Base-by-base conservation (phyloP, 2,888 invertebrate genomes). In the Ophion ventricosus region DNA sequence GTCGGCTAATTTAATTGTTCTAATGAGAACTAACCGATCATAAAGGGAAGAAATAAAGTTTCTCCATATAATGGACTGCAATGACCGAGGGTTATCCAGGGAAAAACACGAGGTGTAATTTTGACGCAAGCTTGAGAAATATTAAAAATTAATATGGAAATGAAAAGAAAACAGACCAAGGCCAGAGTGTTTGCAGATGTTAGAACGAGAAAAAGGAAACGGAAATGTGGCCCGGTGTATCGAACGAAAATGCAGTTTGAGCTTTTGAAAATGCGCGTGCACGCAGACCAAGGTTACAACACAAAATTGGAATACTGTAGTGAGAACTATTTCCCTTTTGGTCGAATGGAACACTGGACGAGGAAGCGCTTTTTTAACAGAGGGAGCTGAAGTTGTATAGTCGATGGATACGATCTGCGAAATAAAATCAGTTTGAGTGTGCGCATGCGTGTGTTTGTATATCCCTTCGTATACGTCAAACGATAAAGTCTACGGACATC, bases 11-110 rank as follows among this genome's bases (percentile, higher is more conserved):
- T 76, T 72, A 72, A 83, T 80, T 70, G 11, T 25, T 11, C 40
- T 72, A 72, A 80, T 76, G 75, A 70, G 70, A 79, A 80, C 25
- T 61, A 76, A 75, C 66, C n/a, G 49, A 70, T 75, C 63, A 23
- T 20, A 29, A 25, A 74, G 25, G 49, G 56, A 66, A 1, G 23
- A n/a, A 14, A 35, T 29, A 72, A 59, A 23, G 11, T 59, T 23
- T 25, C 2, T 73, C 17, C 29, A 14, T 17, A 35, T 11, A 29
- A 63, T 35, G 14, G 25, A 40, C 17, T 1, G 2, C 35, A 17
- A 59, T 40, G 2, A 73, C 40, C 10, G 17, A 17, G 1, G 23
- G 23, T 14, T 25, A 17, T 40, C 7, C 11, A 59, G 25, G 8
- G n/a, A 23, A 1, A 23, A 23, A 23, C 8, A 72, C 25, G 11